Evolutionary conservation across 2,797 vertebrate species (phyloP).

Genomic region (Mus minutoides): DNA sequence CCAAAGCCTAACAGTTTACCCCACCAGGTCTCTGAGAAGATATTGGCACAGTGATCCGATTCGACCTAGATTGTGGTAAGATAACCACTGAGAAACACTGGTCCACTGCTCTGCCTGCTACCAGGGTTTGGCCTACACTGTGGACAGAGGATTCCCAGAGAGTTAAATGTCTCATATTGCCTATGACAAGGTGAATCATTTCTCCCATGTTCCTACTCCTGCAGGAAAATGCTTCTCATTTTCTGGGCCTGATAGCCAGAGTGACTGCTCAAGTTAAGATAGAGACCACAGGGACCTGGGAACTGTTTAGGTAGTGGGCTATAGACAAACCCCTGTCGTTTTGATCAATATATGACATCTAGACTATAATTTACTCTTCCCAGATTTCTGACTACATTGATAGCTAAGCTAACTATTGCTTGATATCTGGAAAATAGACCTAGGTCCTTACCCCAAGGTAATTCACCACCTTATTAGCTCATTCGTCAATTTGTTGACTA

Average conservation of each 20-base stretch:
- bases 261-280: not conserved
- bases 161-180: not conserved
- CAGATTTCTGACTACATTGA: not conserved
- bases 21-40: not conserved
- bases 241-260: not conserved
- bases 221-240: not conserved
- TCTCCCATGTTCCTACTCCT: not conserved
- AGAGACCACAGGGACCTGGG: not conserved
- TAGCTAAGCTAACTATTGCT: not conserved
- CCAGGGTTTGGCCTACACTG: not conserved
- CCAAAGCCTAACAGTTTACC: not conserved
- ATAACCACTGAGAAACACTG: not conserved
- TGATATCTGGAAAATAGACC: not conserved
- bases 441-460: not conserved
- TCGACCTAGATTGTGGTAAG: not conserved
- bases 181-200: not conserved
- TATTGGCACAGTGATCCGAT: not conserved
- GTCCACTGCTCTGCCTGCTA: not conserved
- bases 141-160: not conserved
- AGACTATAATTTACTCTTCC: not conserved
- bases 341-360: not conserved
- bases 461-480: not conserved
- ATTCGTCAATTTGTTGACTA: not conserved
- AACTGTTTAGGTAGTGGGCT: not conserved
- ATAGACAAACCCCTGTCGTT: not conserved